Percentiles rank a stretch among this genome's conserved stretches.
phyloP scores from a whole-genome alignment of 2,888 invertebrate genomes.

The Pammene aurita region DNA sequence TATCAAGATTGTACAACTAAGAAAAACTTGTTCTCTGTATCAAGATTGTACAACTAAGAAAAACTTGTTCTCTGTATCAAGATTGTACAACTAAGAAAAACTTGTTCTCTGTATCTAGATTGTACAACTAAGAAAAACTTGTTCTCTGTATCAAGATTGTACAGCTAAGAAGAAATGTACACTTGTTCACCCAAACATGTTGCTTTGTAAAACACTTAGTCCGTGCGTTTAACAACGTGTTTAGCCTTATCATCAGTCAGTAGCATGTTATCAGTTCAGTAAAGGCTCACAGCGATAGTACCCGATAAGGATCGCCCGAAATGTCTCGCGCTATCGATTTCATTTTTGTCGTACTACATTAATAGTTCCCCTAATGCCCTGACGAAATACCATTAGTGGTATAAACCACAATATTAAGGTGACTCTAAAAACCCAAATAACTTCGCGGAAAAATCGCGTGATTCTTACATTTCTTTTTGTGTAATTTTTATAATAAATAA shows the following conservation, averaged over 20 bases:
- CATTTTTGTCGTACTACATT: slow-evolving; percentile 45
- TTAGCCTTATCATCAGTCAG: slow-evolving; percentile 68
- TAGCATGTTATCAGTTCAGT: slow-evolving; percentile 68
- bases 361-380: neutral
- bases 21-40: neutral
- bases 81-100: too few species aligned
- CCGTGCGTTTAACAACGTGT: slow-evolving; percentile 16
- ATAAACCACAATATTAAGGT: neutral
- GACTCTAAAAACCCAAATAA: slow-evolving; percentile 8
- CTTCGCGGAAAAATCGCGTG: neutral
- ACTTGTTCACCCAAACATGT: neutral
- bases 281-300: slow-evolving; percentile 66
- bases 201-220: neutral
- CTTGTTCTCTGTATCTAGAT: neutral
- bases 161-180: too few species aligned
- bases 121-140: too few species aligned
- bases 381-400: neutral
- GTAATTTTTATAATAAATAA: too few species aligned
- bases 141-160: neutral
- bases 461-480: neutral
- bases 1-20: too few species aligned
- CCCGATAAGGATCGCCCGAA: slow-evolving; percentile 65
- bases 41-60: too few species aligned
- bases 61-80: neutral
- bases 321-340: slow-evolving; percentile 73